These are phyloP conservation scores for Aulostomus chinensis DNA, from an alignment of 2,797 vertebrate species.

Conservation along the genomic window DNA sequence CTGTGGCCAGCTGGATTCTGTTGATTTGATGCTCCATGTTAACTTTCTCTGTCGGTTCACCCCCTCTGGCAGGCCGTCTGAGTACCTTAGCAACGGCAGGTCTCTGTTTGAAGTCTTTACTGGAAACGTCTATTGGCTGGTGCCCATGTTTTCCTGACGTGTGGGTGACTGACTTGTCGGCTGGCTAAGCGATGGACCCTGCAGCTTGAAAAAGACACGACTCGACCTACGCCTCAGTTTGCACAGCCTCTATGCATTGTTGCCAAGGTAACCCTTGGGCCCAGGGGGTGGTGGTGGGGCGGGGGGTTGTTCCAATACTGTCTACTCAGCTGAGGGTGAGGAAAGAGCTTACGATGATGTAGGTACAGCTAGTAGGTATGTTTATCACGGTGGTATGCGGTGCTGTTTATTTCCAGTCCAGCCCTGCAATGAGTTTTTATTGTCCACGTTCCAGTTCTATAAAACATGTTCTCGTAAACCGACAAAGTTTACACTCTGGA, in stretches of 20 bases:
- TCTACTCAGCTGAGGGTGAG: slow-evolving; percentile 38
- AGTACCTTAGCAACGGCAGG: slow-evolving; percentile 16
- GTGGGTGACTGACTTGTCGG: slow-evolving; percentile 11
- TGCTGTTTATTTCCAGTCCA: slow-evolving; percentile 44
- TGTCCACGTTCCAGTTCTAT: slow-evolving; percentile 47
- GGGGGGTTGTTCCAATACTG: slow-evolving; percentile 60
- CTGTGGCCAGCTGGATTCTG: slow-evolving; percentile 7
- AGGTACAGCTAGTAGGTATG: slow-evolving; percentile 35
- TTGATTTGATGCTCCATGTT: slow-evolving; percentile 10
- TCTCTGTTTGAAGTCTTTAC: slow-evolving; percentile 14
- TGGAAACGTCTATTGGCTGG: slow-evolving; percentile 18
- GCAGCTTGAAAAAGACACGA: slow-evolving; percentile 31
- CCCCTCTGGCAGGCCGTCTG: slow-evolving; percentile 26
- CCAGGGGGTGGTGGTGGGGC: too few species aligned
- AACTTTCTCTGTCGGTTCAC: slow-evolving; percentile 24
- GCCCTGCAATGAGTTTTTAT: slow-evolving; percentile 41
- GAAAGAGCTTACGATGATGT: slow-evolving; percentile 20
- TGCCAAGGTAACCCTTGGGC: slow-evolving; percentile 61
- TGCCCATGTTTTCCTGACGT: slow-evolving; percentile 29
- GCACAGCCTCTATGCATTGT: slow-evolving; percentile 45
- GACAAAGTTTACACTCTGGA: slow-evolving; percentile 24
- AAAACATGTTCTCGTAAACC: slow-evolving; percentile 56
- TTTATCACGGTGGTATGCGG: slow-evolving; percentile 40
- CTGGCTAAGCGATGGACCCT: slow-evolving; percentile 30
- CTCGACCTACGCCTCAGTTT: slow-evolving; percentile 43